Conservation (phyloP, 2,113 vertebrate species). For the Perccottus glenii region DNA sequence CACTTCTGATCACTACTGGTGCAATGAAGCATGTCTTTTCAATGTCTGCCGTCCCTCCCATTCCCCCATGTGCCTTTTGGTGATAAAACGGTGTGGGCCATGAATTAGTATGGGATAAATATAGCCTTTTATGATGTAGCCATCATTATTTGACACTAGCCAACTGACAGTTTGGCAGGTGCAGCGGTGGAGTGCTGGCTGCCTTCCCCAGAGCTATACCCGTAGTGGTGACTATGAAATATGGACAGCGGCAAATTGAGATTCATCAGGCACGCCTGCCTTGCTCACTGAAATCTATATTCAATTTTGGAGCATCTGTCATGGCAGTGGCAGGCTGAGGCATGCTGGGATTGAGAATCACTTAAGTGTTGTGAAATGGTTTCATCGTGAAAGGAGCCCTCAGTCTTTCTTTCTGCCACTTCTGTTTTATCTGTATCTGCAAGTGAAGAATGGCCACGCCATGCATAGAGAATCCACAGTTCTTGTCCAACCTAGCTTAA, state of each 20-base stretch:
- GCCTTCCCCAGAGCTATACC: slow-evolving; percentile 46
- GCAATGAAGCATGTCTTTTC: slow-evolving; percentile 21
- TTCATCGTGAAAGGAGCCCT: slow-evolving; percentile 39
- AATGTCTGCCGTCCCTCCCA: neutral
- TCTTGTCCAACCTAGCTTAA: neutral
- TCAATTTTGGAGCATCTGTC: slow-evolving; percentile 79
- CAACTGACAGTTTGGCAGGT: slow-evolving; percentile 65
- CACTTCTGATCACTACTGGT: slow-evolving; percentile 6
- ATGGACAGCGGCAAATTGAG: slow-evolving; percentile 78
- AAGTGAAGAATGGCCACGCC: slow-evolving; percentile 5
- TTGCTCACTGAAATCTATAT: slow-evolving; percentile 80
- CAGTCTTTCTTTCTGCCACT: slow-evolving; percentile 24
- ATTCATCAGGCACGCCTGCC: slow-evolving; percentile 79
- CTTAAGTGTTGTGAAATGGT: slow-evolving; percentile 70
- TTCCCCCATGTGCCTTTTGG: slow-evolving; percentile 13
- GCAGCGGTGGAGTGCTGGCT: slow-evolving; percentile 35
- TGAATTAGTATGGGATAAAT: slow-evolving; percentile 59
- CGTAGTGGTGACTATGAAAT: slow-evolving; percentile 69
- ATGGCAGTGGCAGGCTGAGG: slow-evolving; percentile 65
- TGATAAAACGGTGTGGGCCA: slow-evolving; percentile 32
- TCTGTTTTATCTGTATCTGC: slow-evolving; percentile 5
- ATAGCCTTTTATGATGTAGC: slow-evolving; percentile 47
- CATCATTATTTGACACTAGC: slow-evolving; percentile 48
- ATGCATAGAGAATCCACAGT: neutral
- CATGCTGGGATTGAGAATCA: slow-evolving; percentile 71